Evolutionary conservation across 2,888 invertebrate genomes (phyloP).

Genomic region (Allygus modestus): DNA sequence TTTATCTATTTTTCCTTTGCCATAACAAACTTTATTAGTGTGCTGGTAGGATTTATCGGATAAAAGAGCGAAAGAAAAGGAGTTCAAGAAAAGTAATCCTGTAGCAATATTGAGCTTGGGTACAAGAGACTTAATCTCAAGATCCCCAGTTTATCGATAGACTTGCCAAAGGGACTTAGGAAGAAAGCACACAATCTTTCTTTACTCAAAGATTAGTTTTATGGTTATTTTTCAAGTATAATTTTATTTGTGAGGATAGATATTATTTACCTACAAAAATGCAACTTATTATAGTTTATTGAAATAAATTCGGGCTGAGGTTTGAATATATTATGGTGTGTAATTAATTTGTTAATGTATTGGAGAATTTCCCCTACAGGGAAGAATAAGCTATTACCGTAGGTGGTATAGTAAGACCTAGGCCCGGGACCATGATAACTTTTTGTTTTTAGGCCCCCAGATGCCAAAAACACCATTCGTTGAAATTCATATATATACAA

Average conservation of each 20-base stretch:
- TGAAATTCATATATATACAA: too few species aligned
- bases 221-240: neutral
- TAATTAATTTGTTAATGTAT: too few species aligned
- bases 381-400: too few species aligned
- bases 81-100: conserved; percentile 41
- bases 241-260: neutral
- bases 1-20: neutral
- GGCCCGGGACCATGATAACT: too few species aligned
- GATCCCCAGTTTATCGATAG: conserved; percentile 43
- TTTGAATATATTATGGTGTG: too few species aligned
- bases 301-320: too few species aligned
- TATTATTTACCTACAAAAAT: too few species aligned
- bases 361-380: too few species aligned
- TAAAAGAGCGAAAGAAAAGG: conserved; percentile 9
- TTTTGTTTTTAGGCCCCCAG: too few species aligned
- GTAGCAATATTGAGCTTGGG: conserved; percentile 38
- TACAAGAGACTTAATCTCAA: conserved; percentile 38
- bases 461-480: too few species aligned
- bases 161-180: conserved; percentile 32
- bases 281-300: too few species aligned
- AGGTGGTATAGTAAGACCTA: too few species aligned
- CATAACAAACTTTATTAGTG: conserved; percentile 14
- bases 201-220: conserved; percentile 41
- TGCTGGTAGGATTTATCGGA: conserved; percentile 13
- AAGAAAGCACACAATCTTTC: conserved; percentile 37